Evolutionary conservation across 2,113 vertebrate species (phyloP).

Genomic region (Brachypodius melanocephalos): DNA sequence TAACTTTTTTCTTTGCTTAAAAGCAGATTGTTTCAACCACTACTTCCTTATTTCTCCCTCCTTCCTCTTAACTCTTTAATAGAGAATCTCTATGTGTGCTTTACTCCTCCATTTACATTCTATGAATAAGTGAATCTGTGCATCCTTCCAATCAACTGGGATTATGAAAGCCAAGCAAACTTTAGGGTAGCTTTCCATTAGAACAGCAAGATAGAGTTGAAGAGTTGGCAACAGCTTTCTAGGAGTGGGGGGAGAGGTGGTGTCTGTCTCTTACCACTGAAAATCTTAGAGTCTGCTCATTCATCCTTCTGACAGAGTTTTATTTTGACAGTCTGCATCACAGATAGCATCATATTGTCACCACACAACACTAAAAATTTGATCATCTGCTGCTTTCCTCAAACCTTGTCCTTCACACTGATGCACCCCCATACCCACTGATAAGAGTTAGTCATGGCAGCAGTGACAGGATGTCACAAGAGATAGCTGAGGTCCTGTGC

Average conservation of each 20-base stretch:
- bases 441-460: not conserved
- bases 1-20: not conserved
- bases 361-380: not conserved
- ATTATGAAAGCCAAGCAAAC: not conserved
- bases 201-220: not conserved
- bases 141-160: not conserved
- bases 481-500: not conserved
- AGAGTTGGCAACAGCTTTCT: not conserved
- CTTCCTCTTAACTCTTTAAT: slow-evolving; percentile 55
- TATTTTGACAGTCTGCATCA: not conserved
- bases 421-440: not conserved
- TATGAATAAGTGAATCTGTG: not conserved
- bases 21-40: slow-evolving; percentile 30
- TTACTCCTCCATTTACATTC: not conserved
- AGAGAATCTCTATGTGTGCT: not conserved
- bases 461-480: not conserved
- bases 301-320: not conserved
- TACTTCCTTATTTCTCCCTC: slow-evolving; percentile 53
- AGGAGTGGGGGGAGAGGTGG: not conserved
- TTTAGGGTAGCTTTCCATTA: not conserved
- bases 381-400: not conserved
- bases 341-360: not conserved
- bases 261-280: not conserved
- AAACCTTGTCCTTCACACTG: not conserved
- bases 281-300: not conserved